Conservation (phyloP, 2,888 invertebrate genomes). For the Girardia tigrina region DNA sequence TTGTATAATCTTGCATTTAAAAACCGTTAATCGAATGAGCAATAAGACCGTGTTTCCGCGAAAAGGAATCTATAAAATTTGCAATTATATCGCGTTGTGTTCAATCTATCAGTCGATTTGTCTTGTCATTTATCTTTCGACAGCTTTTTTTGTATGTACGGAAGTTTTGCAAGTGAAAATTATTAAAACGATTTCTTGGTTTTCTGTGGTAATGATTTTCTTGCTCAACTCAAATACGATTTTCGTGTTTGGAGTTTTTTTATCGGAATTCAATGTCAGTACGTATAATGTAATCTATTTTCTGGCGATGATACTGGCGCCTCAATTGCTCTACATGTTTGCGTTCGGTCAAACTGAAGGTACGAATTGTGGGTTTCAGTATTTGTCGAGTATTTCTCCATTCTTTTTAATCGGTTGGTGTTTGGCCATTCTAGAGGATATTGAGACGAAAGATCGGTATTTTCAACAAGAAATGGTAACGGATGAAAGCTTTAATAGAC, state of each 20-base stretch:
- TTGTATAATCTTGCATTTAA: background rate
- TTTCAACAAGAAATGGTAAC: too few relatives aligned
- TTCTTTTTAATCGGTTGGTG: background rate
- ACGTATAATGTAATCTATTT: background rate
- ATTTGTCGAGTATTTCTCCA: background rate
- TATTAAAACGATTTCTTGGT: background rate
- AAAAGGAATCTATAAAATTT: background rate
- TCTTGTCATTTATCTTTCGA: background rate
- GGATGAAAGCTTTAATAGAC: background rate
- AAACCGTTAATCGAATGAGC: background rate
- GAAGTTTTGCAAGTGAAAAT: background rate
- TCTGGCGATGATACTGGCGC: background rate
- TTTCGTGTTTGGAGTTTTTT: background rate
- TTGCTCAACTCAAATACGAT: background rate
- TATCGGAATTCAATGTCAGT: background rate
- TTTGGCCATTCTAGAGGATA: background rate
- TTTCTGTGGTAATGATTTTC: background rate
- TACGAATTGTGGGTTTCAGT: background rate
- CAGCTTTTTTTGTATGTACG: background rate
- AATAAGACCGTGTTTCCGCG: background rate
- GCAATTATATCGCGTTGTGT: background rate
- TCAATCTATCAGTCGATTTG: background rate
- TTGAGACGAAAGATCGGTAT: background rate
- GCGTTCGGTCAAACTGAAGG: constrained; percentile 5
- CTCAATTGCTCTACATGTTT: constrained; percentile 6